Conservation (phyloP, 2,113 vertebrate genomes). For the Pluvialis apricaria region DNA sequence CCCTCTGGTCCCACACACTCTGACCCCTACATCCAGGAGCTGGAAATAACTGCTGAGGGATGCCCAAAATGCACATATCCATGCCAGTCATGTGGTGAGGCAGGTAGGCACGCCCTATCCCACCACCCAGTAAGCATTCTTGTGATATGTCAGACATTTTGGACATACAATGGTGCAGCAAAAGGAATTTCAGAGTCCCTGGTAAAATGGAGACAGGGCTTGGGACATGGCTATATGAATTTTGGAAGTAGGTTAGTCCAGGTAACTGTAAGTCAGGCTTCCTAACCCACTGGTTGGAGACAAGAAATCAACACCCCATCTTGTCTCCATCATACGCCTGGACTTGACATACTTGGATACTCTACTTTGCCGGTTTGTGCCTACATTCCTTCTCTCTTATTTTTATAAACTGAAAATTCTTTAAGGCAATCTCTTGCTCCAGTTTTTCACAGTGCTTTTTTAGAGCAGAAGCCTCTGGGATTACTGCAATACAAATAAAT, state of each 20-base stretch:
- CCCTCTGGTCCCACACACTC: background rate
- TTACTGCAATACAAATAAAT: slow-evolving; percentile 16
- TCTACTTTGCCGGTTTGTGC: background rate
- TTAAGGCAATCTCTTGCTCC: background rate
- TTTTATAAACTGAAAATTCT: background rate
- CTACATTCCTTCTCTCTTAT: background rate
- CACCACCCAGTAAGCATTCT: background rate
- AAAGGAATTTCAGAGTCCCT: background rate
- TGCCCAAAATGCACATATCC: background rate
- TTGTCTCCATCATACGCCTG: background rate
- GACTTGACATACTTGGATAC: background rate
- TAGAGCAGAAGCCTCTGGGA: background rate
- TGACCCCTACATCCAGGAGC: background rate
- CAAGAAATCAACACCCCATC: accelerated
- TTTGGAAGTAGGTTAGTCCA: background rate
- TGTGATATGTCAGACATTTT: background rate
- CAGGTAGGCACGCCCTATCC: background rate
- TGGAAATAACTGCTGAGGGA: background rate
- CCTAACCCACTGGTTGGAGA: background rate
- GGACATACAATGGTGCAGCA: background rate
- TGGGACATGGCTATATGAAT: accelerated
- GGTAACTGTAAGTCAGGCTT: background rate
- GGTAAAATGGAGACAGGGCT: background rate
- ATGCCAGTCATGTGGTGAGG: accelerated
- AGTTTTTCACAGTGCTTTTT: background rate